A percentile compares a stretch with the other conserved stretches of the same genome.
phyloP scores from a whole-genome alignment of 1,140 invertebrate genomes.

The Megalonaias nervosa region DNA sequence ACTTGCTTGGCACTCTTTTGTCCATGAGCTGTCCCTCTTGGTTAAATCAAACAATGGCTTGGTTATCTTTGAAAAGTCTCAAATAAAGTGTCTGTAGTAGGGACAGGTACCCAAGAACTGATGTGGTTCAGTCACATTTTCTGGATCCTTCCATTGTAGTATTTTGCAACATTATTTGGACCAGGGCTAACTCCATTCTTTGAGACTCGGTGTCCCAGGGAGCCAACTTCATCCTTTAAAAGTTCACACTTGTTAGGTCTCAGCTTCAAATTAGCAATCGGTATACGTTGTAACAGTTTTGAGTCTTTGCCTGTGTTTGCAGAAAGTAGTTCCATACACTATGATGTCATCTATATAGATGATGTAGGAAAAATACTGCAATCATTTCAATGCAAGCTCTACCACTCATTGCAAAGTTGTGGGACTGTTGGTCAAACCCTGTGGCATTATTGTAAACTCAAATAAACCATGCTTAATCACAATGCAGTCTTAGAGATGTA shows the following conservation, averaged over 20 bases:
- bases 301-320: not conserved
- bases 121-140: no score
- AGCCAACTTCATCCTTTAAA: slow-evolving; percentile 40
- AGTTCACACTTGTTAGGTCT: slow-evolving; percentile 26
- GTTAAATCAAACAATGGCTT: no score
- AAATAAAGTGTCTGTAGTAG: not conserved
- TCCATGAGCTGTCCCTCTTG: no score
- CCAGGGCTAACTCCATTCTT: no score
- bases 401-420: no score
- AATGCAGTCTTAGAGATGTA: slow-evolving; percentile 11
- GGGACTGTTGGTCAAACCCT: no score
- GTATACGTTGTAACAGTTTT: slow-evolving; percentile 14
- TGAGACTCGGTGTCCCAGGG: slow-evolving; percentile 34
- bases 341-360: not conserved
- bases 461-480: slow-evolving; percentile 2
- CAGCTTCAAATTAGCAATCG: slow-evolving; percentile 22
- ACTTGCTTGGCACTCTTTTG: no score
- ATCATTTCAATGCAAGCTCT: slow-evolving; percentile 39
- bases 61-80: slow-evolving; percentile 2
- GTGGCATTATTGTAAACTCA: no score
- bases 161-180: no score
- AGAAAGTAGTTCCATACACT: no score
- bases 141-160: no score
- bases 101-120: not conserved
- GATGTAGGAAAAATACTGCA: slow-evolving; percentile 11